Evolutionary conservation across 1,140 invertebrate species (phyloP), one percentile per base, ranked within the genome.

Genomic region (Diuraphis noxia): DNA sequence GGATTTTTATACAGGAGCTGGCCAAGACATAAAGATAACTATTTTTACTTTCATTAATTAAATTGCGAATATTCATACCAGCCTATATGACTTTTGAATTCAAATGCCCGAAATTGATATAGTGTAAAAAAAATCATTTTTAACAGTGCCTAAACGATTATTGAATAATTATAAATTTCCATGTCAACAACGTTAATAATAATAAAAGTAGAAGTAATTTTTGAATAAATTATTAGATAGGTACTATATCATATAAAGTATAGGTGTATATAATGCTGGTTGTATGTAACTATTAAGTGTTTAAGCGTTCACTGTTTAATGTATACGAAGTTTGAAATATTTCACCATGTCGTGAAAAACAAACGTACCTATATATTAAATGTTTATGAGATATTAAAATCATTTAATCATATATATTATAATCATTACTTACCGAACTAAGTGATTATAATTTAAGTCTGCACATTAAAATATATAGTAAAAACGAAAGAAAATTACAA

Each of bases 11-110:
- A 34, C 30, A 72, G 30, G 56, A n/a, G 30, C 30, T 72, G 56
- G 56, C 56, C 56, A 72, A 72, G n/a, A 72, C 56, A 17, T n/a
- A 72, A n/a, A n/a, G 4, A 72, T 72, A 72, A n/a, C 56, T 72
- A 72, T 72, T 72, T 72, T 72, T 72, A 72, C 30, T 72, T 72
- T n/a, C n/a, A 72, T 72, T 72, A 72, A 72, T 72, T 72, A 72
- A 72, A 72, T 72, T 72, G 5, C 17, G 34, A 72, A 72, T n/a
- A 72, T 72, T 72, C 30, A 72, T 72, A 72, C 17, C n/a, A 72
- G 10, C n/a, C n/a, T 72, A 19, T 72, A 19, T 72, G 56, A 72
- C 56, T 72, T 72, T n/a, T 1, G 56, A 72, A 72, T 13, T 72
- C 30, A 6, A 13, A 72, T n/a, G 30, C 56, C 34, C 17, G 17